phyloP scores from a whole-genome alignment of 1,140 invertebrate species.

The Bombus impatiens region DNA sequence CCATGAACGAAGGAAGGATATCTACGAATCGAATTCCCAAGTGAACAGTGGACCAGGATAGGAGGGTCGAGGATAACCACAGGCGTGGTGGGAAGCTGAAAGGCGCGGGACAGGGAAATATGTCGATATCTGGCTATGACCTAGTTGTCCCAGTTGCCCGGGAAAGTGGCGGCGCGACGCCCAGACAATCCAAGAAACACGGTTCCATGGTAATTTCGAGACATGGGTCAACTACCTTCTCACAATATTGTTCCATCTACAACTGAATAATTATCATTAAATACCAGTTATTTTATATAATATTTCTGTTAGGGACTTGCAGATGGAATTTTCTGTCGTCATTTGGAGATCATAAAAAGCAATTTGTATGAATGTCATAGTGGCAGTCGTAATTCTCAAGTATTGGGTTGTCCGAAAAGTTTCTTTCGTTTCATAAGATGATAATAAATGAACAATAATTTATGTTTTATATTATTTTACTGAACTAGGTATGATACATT shows the following conservation, averaged over 20 bases:
- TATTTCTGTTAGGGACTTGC: too few relatives aligned
- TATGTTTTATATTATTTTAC: too few relatives aligned
- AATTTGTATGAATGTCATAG: too few relatives aligned
- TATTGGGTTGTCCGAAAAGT: too few relatives aligned
- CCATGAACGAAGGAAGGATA: neutral
- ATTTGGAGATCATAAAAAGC: too few relatives aligned
- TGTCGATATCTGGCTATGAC: conserved; percentile 63
- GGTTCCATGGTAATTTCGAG: neutral
- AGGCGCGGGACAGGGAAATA: conserved; percentile 43
- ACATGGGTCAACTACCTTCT: neutral
- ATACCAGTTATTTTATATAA: too few relatives aligned
- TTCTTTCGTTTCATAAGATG: too few relatives aligned
- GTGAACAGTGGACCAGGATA: neutral
- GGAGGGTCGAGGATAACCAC: conserved; percentile 27
- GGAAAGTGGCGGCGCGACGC: conserved; percentile 49
- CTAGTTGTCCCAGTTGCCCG: conserved; percentile 62
- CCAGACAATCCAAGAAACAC: conserved; percentile 2
- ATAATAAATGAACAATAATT: too few relatives aligned
- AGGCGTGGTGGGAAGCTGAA: conserved; percentile 29
- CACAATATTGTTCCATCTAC: neutral
- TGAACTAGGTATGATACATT: too few relatives aligned
- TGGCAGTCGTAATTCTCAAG: too few relatives aligned
- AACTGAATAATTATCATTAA: too few relatives aligned
- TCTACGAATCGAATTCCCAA: neutral
- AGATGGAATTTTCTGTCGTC: too few relatives aligned